A percentile compares a stretch with the other conserved stretches of the same genome.
Evolutionary conservation across 2,113 vertebrate genomes (phyloP).

Genomic region (Elachura formosa): DNA sequence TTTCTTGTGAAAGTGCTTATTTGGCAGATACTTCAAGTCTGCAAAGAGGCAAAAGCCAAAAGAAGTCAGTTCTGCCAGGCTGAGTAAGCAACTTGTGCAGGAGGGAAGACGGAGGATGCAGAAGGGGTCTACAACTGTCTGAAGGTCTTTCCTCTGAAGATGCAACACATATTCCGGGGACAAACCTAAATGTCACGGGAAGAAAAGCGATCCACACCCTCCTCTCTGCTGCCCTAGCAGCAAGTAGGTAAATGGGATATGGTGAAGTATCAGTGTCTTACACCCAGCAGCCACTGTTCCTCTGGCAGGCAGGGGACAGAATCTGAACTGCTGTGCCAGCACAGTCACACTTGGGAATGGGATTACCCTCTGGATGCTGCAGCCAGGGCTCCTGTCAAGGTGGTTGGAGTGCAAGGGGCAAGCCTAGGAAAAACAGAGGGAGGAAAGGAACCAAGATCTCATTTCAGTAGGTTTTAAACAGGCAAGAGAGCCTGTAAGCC

Average conservation of each 20-base stretch:
- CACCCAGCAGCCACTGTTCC: neutral
- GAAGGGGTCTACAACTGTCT: neutral
- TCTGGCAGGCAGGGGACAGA: neutral
- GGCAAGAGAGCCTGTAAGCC: neutral
- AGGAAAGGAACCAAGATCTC: neutral
- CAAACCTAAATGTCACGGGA: neutral
- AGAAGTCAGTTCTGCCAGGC: neutral
- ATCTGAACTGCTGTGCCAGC: neutral
- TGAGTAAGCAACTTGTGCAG: neutral
- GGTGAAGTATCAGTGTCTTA: too few species aligned
- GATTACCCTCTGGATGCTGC: neutral
- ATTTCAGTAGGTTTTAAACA: neutral
- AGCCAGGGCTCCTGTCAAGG: neutral
- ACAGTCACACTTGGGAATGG: too few species aligned
- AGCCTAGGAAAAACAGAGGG: neutral
- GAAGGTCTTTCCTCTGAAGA: neutral
- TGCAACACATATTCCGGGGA: fast-evolving
- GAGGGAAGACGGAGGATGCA: neutral
- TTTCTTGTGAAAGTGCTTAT: neutral
- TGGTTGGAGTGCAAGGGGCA: neutral
- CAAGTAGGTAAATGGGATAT: too few species aligned
- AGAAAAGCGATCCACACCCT: neutral
- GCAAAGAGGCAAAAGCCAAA: neutral
- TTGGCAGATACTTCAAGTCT: neutral
- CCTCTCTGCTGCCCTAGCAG: neutral